Base-by-base conservation (phyloP, 2,113 vertebrate genomes). In the Mystacornis crossleyi region DNA sequence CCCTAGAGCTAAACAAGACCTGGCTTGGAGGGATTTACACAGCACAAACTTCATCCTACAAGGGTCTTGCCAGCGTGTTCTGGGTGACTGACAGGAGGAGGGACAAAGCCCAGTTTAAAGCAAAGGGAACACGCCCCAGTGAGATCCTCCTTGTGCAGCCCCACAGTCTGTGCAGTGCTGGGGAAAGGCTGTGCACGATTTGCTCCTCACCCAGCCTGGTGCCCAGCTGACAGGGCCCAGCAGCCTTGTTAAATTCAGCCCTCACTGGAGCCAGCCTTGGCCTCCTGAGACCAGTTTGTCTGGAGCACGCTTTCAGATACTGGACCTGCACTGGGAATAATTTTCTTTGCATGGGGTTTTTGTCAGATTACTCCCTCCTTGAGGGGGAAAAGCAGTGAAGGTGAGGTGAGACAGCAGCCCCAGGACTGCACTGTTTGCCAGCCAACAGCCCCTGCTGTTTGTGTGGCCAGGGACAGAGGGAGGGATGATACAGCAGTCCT, bases 91-190 rank as follows among this genome's bases (percentile, higher is more conserved):
- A 33, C 23, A 43, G 54, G 40, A 31, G 66, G 47, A 75, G 20
- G 81, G 43, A 47, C 45, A 69, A 71, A 81, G 45, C 43, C 53
- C 79, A 36, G 3, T 18, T 45, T 38, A 36, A 54, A 61, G 38
- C 31, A 34, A 54, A 72, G 33, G 28, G 45, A 81, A 60, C 1
- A 4, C 0, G 12, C 3, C 65, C 33, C 60, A 54, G n/a, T 0
- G 15, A 82, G 65, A 20, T 25, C 6, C 25, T 42, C 31, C 55
- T 40, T 6, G 51, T 14, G 26, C 79, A 81, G 36, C 8, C 16
- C 42, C 45, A 70, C 51, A 21, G 29, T 2, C 47, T 33, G 34
- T 7, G 40, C 33, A 50, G 54, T 11, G 45, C 25, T 28, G 51
- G 45, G 43, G 36, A 70, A 73, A 42, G 28, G 61, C 48, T 38